Evolutionary conservation across 2,113 vertebrate species (phyloP), one percentile per base, ranked within the genome.

Genomic region (Apteryx mantelli): DNA sequence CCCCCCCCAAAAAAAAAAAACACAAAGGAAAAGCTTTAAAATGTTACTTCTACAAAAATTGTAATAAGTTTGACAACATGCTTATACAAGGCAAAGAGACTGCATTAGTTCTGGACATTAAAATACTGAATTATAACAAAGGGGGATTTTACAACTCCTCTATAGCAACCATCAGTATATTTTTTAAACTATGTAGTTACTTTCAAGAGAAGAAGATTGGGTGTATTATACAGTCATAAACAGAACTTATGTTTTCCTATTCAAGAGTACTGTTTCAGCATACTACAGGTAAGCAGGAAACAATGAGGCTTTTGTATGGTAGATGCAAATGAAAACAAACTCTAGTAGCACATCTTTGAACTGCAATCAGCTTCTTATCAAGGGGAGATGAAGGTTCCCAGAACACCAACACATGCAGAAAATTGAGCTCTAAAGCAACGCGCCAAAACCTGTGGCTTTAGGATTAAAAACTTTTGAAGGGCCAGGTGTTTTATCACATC

Each of bases 311-410:
- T 90, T 91, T 80, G 34, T 36, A 61, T 4, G 24, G 17, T 4
- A 76, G 61, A 26, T n/a, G 50, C 14, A 93, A 89, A 92, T 13
- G 38, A 80, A 74, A 89, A 68, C 32, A 65, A 95, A 88, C 42
- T 53, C 48, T 22, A 32, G 30, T 0, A 78, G 77, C 34, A 87
- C 46, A 64, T 30, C n/a, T 94, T 46, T 74, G 64, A 69, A 85
- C n/a, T 34, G 50, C 42, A 63, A 88, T 22, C 82, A 88, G n/a
- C 32, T 91, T 38, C 81, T 83, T 46, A 80, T 22, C 55, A 82
- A 86, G n/a, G 0, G 3, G 17, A 53, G 50, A 82, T 18, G n/a
- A 94, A 88, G 25, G 61, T 22, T 79, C 30, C 32, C 68, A 90
- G 56, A 75, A 86, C 0, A 1, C 10, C 38, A 88, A 38, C 36